These are phyloP conservation scores for Dissostichus mawsoni DNA, from an alignment of 2,113 vertebrate genomes.

Conservation along the genomic window DNA sequence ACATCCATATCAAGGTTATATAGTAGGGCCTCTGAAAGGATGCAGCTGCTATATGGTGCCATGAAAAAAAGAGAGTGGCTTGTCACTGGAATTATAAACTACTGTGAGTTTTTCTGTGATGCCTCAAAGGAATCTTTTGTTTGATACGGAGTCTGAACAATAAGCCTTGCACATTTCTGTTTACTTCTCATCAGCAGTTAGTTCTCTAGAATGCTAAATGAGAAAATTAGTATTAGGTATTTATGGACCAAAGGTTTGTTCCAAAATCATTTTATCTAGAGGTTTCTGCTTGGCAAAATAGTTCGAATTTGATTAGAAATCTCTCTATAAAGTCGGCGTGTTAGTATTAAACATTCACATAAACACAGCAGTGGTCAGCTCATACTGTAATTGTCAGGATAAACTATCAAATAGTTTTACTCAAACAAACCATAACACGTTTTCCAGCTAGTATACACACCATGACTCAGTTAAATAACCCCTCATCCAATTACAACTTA, in stretches of 20 bases:
- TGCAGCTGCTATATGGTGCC: conserved; percentile 34
- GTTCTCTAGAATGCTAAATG: neutral
- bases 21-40: neutral
- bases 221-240: neutral
- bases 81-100: conserved; percentile 11
- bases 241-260: neutral
- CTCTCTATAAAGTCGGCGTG: too few species aligned
- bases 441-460: neutral
- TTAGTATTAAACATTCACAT: too few species aligned
- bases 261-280: too few species aligned
- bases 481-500: neutral
- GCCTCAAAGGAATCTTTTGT: neutral
- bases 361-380: too few species aligned
- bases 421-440: too few species aligned
- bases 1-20: conserved; percentile 39
- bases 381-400: too few species aligned
- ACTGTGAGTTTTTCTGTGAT: neutral
- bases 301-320: too few species aligned
- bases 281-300: too few species aligned
- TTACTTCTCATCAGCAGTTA: neutral
- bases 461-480: neutral
- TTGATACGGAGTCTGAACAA: neutral
- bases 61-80: conserved; percentile 6
- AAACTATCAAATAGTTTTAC: too few species aligned
- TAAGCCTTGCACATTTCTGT: neutral